These are phyloP conservation scores for silkworm (Bombyx mori) DNA, from an alignment of 1,140 invertebrate genomes.

Conservation along the genomic window ASM3026992v2 NC_085131.1:14317001-14317500, in stretches of 20 bases:
- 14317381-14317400: no score
- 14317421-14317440: no score
- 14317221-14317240: slow-evolving; percentile 76
- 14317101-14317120: slow-evolving; percentile 83
- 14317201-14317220: slow-evolving; percentile 66
- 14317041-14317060: no score
- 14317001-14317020: no score
- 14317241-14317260: slow-evolving; percentile 81
- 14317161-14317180: slow-evolving; percentile 79
- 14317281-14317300: slow-evolving; percentile 85
- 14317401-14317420: no score
- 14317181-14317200: slow-evolving; percentile 10
- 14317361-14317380: no score
- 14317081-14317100: slow-evolving; percentile 35
- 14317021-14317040: no score
- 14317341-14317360: no score
- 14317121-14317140: slow-evolving; percentile 77
- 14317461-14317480: neutral
- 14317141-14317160: slow-evolving; percentile 72
- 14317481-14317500: neutral
- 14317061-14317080: slow-evolving; percentile 23
- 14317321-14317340: no score
- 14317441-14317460: neutral
- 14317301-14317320: neutral
- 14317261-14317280: slow-evolving; percentile 91